phyloP scores from a whole-genome alignment of 2,113 vertebrate species.

The Micronisus gabar region DNA sequence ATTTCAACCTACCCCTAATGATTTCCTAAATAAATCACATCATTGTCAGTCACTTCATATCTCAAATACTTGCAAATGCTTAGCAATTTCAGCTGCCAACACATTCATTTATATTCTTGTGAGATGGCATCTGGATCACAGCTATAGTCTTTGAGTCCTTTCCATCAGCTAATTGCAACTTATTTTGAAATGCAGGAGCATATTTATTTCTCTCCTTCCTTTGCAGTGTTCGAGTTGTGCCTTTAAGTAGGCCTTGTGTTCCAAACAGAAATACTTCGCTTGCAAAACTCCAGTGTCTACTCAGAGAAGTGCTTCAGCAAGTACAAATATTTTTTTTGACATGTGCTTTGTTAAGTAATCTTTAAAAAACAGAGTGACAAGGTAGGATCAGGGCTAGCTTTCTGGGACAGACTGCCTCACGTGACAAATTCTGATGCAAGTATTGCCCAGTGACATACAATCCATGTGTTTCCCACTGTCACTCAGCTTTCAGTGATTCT shows the following conservation, averaged over 20 bases:
- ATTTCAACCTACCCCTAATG: constrained; percentile 9
- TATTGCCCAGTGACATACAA: not conserved
- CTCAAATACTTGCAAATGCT: constrained; percentile 31
- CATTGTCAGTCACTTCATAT: not conserved
- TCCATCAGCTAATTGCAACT: constrained; percentile 53
- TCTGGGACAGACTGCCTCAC: not conserved
- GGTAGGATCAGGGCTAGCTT: not conserved
- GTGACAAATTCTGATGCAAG: not conserved
- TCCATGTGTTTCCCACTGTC: not conserved
- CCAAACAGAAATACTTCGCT: not conserved
- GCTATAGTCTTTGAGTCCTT: constrained; percentile 14
- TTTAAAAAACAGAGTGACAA: not conserved
- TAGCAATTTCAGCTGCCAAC: constrained; percentile 50
- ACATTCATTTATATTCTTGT: constrained; percentile 22
- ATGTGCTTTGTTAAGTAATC: not conserved
- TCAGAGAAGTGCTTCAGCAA: not conserved
- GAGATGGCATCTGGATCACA: constrained; percentile 45
- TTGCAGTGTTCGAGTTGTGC: not conserved
- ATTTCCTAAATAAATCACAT: constrained; percentile 25
- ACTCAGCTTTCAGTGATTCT: not conserved
- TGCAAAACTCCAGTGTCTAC: not conserved
- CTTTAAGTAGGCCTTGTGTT: not conserved
- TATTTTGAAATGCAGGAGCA: not conserved
- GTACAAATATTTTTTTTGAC: not conserved
- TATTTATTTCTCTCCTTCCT: constrained; percentile 10